Percentiles rank a stretch among this genome's conserved stretches.
Conservation (phyloP, 2,113 vertebrate genomes). For the Grantiella picta region DNA sequence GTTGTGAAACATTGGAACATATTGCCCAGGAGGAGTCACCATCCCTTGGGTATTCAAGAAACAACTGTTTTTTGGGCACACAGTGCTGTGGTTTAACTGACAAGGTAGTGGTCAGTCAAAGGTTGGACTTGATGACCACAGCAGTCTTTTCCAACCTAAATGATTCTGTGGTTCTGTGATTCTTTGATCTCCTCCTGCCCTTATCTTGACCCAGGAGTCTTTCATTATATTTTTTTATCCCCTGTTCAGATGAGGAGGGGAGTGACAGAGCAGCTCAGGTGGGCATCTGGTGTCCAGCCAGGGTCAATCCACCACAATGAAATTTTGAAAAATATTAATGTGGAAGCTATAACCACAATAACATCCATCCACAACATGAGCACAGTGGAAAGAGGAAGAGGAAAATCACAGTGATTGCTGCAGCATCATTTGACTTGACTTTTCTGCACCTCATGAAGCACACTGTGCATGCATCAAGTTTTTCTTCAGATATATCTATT, state of each 20-base stretch:
- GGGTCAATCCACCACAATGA: not conserved
- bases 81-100: not conserved
- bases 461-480: not conserved
- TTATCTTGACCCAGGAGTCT: not conserved
- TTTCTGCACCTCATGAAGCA: not conserved
- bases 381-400: not conserved
- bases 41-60: not conserved
- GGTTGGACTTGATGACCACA: rapidly evolving
- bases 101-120: not conserved
- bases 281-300: not conserved
- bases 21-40: not conserved
- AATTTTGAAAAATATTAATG: not conserved
- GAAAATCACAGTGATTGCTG: not conserved
- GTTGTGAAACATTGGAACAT: not conserved
- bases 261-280: not conserved
- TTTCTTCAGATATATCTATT: not conserved
- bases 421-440: not conserved
- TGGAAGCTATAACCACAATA: not conserved
- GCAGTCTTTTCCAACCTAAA: not conserved
- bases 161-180: not conserved
- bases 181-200: not conserved
- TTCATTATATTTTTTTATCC: not conserved
- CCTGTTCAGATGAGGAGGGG: not conserved
- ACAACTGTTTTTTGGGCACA: too few relatives aligned
- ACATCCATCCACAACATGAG: not conserved